Evolutionary conservation across 1,140 invertebrate genomes (phyloP).

Genomic region (Steinernema feltiae): DNA sequence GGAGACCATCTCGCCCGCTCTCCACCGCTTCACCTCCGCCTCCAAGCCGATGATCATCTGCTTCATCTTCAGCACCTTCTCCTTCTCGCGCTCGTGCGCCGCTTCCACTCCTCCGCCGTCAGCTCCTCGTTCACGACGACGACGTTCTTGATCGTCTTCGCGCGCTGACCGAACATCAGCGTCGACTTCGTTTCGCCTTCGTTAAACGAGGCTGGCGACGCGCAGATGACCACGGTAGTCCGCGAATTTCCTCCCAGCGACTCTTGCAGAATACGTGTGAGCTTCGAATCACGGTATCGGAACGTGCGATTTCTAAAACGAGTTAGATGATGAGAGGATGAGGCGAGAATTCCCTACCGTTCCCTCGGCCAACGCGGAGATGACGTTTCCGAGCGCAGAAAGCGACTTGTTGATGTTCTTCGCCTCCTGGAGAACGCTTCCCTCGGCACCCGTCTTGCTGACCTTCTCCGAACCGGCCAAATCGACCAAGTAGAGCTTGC

Average conservation of each 20-base stretch:
- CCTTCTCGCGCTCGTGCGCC: slow-evolving; percentile 76
- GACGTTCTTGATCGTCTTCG: slow-evolving; percentile 99
- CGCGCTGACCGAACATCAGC: slow-evolving; percentile 90
- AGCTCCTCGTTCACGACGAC: slow-evolving; percentile 98
- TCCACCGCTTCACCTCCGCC: slow-evolving; percentile 28
- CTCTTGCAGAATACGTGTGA: slow-evolving; percentile 97
- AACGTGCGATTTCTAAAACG: slow-evolving; percentile 80
- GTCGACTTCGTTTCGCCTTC: slow-evolving; percentile 99
- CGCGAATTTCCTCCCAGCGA: slow-evolving; percentile 96
- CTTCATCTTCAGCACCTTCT: slow-evolving; percentile 70
- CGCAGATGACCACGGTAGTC: slow-evolving; percentile 98
- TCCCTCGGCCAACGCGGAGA: slow-evolving; percentile 93
- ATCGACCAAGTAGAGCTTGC: slow-evolving; percentile 97
- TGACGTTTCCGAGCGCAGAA: slow-evolving; percentile 97
- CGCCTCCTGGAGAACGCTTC: slow-evolving; percentile 93
- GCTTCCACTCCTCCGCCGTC: slow-evolving; percentile 99
- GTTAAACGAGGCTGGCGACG: slow-evolving; percentile 98
- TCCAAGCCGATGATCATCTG: slow-evolving; percentile 14
- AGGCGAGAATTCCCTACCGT: slow-evolving; percentile 70
- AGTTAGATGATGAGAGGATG: slow-evolving; percentile 14
- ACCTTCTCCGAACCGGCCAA: slow-evolving; percentile 99
- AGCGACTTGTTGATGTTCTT: slow-evolving; percentile 99
- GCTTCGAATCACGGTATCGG: slow-evolving; percentile 97
- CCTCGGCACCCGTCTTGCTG: slow-evolving; percentile 94
- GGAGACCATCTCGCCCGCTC: slow-evolving; percentile 28